Evolutionary conservation across 2,113 vertebrate species (phyloP).

Genomic region (Cyanoderma ruficeps): DNA sequence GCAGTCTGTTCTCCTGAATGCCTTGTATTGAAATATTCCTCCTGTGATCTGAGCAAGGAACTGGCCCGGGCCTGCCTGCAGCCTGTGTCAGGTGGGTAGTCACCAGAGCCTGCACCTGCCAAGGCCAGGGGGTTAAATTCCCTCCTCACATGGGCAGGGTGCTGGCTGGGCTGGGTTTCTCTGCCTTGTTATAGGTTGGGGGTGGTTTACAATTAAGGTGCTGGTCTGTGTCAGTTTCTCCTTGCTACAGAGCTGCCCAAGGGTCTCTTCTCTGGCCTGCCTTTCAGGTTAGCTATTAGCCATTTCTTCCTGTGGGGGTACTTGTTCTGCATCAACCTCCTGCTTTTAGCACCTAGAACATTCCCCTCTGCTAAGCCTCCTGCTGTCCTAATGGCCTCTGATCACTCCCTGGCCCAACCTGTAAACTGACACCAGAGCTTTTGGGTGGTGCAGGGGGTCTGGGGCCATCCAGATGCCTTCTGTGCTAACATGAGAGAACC

Average conservation of each 20-base stretch:
- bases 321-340: neutral
- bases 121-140: neutral
- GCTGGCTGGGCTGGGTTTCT: neutral
- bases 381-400: neutral
- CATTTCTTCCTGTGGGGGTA: neutral
- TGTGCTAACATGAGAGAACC: neutral
- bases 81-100: neutral
- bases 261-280: neutral
- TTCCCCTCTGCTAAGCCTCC: neutral
- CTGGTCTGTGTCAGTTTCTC: neutral
- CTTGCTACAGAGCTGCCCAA: neutral
- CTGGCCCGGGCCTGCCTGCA: neutral
- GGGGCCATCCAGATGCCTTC: constrained; percentile 7
- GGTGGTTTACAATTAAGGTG: neutral
- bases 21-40: neutral
- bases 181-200: neutral
- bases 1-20: neutral
- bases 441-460: neutral
- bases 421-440: neutral
- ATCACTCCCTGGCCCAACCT: neutral
- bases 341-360: neutral
- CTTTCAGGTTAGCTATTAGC: neutral
- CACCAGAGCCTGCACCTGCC: neutral
- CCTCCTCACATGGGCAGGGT: neutral
- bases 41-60: neutral